Evolutionary conservation across 2,888 invertebrate species (phyloP), one percentile per base, ranked within the genome.

Genomic region (Oscheius myriophilus): DNA sequence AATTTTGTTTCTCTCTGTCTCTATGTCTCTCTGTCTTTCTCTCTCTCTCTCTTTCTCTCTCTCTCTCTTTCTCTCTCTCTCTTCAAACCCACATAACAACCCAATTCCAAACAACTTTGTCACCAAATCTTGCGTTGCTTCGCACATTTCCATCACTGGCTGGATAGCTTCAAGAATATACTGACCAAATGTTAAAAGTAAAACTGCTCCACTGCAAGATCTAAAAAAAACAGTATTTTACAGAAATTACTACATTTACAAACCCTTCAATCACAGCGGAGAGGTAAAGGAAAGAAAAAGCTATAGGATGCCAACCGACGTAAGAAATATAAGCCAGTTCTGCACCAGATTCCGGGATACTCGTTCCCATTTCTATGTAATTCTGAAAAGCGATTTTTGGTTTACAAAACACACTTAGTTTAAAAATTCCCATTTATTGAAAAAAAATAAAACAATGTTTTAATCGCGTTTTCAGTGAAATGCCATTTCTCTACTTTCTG

Each of bases 301-400:
- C 75, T 14, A 77, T 57, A 0, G 77, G 75, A 0, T 72, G 69
- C 77, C 77, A 77, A 1, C 73, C 73, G 53, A 73, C 72, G 41
- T 71, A 75, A 25, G 57, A 64, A 14, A 75, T 73, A 59, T 77
- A 77, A 7, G 77, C 75, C 2, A 77, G 67, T 25, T 77, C 77
- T 0, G 72, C 64, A 33, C 77, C 77, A 14, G 71, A 71, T 49
- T 75, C 74, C 11, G 72, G 77, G 18, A 77, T 77, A 43, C 69
- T 69, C 9, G 76, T 76, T 3, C 73, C 76, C 6, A 76, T 66
- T 64, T 76, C 76, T 26, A 76, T 72, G 63, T 69, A 76, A 53
- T 74, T 73, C 77, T 46, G 51, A 58, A 33, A 33, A n/a, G n/a
- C n/a, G n/a, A n/a, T n/a, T n/a, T n/a, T n/a, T n/a, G n/a, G n/a